These are phyloP conservation scores for Brachionus rotundiformis DNA, from an alignment of 1,140 invertebrate genomes.

Conservation along the genomic window DNA sequence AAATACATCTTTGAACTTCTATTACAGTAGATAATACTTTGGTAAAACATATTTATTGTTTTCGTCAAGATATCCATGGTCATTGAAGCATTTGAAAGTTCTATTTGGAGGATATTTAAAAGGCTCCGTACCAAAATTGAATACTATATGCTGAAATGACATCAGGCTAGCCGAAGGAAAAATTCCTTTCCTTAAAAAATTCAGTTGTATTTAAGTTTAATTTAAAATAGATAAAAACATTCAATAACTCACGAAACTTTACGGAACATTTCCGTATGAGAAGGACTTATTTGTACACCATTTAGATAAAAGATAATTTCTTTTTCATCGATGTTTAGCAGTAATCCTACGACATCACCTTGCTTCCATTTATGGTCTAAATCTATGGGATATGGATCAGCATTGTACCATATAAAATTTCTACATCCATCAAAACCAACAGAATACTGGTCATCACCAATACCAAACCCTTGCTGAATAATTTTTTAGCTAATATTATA, in stretches of 20 bases:
- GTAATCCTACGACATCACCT: conserved; percentile 3
- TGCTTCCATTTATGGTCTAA: neutral
- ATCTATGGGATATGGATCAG: neutral
- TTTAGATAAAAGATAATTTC: conserved; percentile 3
- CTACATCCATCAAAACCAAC: conserved; percentile 88
- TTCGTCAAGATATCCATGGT: conserved; percentile 71
- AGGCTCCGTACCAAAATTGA: conserved; percentile 83
- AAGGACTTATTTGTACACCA: neutral
- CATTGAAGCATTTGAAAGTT: conserved; percentile 75
- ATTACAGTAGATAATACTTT: conserved; percentile 64
- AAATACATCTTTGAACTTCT: neutral
- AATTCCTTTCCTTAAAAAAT: conserved; percentile 70
- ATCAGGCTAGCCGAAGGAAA: conserved; percentile 92
- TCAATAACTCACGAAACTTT: neutral
- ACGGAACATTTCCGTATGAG: conserved; percentile 29
- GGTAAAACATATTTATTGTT: conserved; percentile 73
- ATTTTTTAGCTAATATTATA: no score
- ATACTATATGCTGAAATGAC: conserved; percentile 89
- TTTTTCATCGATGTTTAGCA: conserved; percentile 4
- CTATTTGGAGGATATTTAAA: conserved; percentile 77
- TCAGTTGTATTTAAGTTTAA: no score
- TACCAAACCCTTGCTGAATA: conserved; percentile 84
- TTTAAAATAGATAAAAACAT: neutral
- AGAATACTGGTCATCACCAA: conserved; percentile 86
- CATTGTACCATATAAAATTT: conserved; percentile 75